Percentiles rank a stretch among this genome's conserved stretches.
phyloP scores from a whole-genome alignment of 2,113 vertebrate genomes.

The Rattus norvegicus region GRCr8 NC_086027.1:50929501-50930000 shows the following conservation, averaged over 20 bases:
- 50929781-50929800: background rate
- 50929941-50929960: background rate
- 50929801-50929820: background rate
- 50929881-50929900: background rate
- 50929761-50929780: background rate
- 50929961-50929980: no score
- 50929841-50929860: background rate
- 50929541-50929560: background rate
- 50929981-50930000: background rate
- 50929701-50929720: background rate
- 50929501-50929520: background rate
- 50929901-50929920: background rate
- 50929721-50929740: background rate
- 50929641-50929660: background rate
- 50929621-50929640: conserved; percentile 44
- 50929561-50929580: conserved; percentile 15
- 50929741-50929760: background rate
- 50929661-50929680: background rate
- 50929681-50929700: background rate
- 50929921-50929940: background rate
- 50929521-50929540: background rate
- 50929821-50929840: background rate
- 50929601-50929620: conserved; percentile 42
- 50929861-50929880: background rate
- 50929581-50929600: background rate